Percentiles rank a stretch among this genome's conserved stretches.
Evolutionary conservation across 2,888 invertebrate species (phyloP).

Genomic region (Antheraea assamensis): DNA sequence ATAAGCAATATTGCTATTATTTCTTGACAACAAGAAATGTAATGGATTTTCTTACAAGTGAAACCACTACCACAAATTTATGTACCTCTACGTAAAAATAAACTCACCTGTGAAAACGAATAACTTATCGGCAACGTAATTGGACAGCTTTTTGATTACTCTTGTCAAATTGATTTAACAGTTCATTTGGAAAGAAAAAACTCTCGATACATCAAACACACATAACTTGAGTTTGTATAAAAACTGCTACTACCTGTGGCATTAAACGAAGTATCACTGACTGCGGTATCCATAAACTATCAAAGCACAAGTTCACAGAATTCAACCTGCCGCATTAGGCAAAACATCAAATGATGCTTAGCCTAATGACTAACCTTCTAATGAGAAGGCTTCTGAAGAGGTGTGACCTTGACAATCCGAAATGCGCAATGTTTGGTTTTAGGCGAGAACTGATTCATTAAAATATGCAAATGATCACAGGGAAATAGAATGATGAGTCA

Average conservation of each 20-base stretch:
- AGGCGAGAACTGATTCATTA: conserved; percentile 4
- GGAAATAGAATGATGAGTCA: conserved; percentile 2
- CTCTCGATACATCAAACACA: neutral
- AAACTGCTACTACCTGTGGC: neutral
- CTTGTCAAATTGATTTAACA: neutral
- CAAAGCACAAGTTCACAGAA: neutral
- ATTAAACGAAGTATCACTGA: neutral
- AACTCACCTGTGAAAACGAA: neutral
- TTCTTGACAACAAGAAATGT: neutral
- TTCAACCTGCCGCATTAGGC: neutral
- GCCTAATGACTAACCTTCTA: conserved; percentile 13
- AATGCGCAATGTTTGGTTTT: neutral
- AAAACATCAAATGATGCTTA: neutral
- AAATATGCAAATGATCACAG: conserved; percentile 5
- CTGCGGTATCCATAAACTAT: neutral
- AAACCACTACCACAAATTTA: neutral
- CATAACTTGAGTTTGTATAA: neutral
- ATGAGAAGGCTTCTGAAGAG: conserved; percentile 1
- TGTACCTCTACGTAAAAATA: neutral
- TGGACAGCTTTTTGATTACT: neutral
- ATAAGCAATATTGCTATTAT: neutral
- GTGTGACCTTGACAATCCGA: neutral
- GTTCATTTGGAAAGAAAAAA: neutral
- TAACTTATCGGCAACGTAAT: neutral
- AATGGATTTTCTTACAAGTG: neutral